Evolutionary conservation across 2,797 vertebrate genomes (phyloP).

Genomic region (Spheniscus humboldti): DNA sequence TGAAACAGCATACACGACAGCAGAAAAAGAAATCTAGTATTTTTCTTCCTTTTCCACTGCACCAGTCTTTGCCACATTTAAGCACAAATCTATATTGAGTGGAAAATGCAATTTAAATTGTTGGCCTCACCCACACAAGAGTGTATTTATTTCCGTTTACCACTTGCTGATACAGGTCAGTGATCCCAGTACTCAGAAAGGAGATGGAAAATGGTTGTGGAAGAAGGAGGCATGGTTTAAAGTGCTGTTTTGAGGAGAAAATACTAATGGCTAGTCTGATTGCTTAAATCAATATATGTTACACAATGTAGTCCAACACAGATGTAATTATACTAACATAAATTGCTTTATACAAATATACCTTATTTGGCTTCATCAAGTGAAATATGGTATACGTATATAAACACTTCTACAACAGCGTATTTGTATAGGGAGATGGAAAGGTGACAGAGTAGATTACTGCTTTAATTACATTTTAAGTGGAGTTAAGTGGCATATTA

Average conservation of each 20-base stretch:
- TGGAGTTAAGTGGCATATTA: neutral
- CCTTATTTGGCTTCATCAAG: neutral
- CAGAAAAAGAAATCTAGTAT: neutral
- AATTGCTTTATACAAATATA: neutral
- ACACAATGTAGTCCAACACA: neutral
- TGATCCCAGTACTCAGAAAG: neutral
- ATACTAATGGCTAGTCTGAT: neutral
- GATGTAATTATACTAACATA: neutral
- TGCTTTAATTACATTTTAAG: neutral
- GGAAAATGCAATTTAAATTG: neutral
- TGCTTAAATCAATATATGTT: neutral
- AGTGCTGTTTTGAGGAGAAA: neutral
- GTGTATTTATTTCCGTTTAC: neutral
- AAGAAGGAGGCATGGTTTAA: neutral
- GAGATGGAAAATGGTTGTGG: neutral
- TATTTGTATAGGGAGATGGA: neutral
- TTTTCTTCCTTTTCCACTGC: neutral
- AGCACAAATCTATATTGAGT: neutral
- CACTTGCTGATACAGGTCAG: neutral
- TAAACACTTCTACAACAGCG: neutral
- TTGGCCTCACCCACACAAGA: neutral
- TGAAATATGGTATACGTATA: neutral
- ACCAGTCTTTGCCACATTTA: neutral
- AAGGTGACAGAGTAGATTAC: neutral
- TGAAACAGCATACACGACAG: neutral